Conservation (phyloP, 2,888 invertebrate species). For the Pelosia muscerda region DNA sequence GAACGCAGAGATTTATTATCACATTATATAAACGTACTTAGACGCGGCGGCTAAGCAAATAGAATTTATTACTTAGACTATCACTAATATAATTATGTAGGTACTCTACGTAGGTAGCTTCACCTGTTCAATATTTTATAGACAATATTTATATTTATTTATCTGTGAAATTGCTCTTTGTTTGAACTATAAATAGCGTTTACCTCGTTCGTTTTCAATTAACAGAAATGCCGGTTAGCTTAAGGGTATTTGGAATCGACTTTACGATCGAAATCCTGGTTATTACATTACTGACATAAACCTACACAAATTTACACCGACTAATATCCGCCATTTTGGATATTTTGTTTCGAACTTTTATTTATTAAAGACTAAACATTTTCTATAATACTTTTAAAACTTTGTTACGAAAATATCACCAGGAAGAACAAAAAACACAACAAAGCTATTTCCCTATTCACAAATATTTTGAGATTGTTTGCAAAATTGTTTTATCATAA, state of each 20-base stretch:
- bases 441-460: slow-evolving; percentile 21
- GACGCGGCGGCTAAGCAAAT: slow-evolving; percentile 30
- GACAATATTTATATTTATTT: not conserved
- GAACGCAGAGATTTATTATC: not conserved
- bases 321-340: not conserved
- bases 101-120: not conserved
- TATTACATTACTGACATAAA: too few relatives aligned
- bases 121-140: not conserved
- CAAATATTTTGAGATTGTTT: slow-evolving; percentile 18
- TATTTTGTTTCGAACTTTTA: not conserved
- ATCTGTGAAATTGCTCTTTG: not conserved
- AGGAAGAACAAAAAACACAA: slow-evolving; percentile 19
- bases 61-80: slow-evolving; percentile 28
- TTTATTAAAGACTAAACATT: not conserved
- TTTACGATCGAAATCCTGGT: too few relatives aligned
- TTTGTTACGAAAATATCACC: slow-evolving; percentile 12
- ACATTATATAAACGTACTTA: slow-evolving; percentile 7
- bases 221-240: too few relatives aligned
- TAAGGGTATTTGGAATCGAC: too few relatives aligned
- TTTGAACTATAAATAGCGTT: not conserved
- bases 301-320: not conserved
- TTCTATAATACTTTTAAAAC: slow-evolving; percentile 2
- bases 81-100: not conserved
- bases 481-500: slow-evolving; percentile 18
- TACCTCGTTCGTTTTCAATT: too few relatives aligned